Percentiles rank a stretch among this genome's conserved stretches.
Conservation (phyloP, 2,113 vertebrate genomes). For the Myodes glareolus region DNA sequence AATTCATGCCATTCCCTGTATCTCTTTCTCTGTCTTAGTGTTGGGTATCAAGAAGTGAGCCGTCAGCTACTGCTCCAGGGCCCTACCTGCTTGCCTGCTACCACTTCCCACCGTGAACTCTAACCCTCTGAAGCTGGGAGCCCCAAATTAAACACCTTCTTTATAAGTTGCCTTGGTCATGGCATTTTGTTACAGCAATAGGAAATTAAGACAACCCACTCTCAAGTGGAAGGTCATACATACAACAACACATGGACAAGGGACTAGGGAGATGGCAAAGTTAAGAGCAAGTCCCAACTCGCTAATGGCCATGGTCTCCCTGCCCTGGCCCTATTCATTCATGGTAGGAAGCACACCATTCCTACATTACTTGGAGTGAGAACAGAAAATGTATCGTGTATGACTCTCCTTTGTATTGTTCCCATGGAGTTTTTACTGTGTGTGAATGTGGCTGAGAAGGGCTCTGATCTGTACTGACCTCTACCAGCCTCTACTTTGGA, state of each 20-base stretch:
- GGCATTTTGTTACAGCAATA: neutral
- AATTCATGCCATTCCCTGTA: neutral
- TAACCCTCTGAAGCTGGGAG: neutral
- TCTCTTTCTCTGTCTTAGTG: neutral
- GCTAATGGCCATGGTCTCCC: neutral
- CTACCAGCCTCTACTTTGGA: neutral
- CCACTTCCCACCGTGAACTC: neutral
- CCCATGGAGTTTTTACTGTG: neutral
- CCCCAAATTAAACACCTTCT: neutral
- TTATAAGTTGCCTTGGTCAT: neutral
- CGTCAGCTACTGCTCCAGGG: neutral
- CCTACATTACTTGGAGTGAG: neutral
- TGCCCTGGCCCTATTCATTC: neutral
- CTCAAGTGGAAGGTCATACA: neutral
- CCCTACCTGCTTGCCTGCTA: neutral
- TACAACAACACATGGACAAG: neutral
- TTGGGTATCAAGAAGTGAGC: neutral
- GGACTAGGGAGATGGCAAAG: neutral
- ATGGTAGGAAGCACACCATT: neutral
- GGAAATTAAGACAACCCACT: neutral
- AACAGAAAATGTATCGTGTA: neutral
- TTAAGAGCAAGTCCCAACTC: neutral
- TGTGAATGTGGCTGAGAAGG: neutral
- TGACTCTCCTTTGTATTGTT: neutral
- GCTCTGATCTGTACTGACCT: neutral